Base-by-base conservation (phyloP, 1,140 invertebrate genomes). In the Drosophila willistoni region DNA sequence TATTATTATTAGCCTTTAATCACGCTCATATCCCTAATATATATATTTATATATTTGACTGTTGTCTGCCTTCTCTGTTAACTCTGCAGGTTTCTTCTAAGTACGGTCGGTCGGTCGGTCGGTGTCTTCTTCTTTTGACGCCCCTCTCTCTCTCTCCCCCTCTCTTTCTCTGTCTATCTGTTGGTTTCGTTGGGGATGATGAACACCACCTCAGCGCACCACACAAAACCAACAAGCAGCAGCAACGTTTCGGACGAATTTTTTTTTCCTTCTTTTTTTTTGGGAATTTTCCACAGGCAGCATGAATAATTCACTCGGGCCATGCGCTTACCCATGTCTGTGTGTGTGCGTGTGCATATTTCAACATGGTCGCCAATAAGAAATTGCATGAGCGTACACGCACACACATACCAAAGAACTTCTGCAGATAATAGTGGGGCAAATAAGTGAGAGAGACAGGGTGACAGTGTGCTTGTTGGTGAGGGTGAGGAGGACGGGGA, bases 251-350 rank as follows among this genome's bases (percentile, higher is more conserved):
- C 83, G 89, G 87, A 80, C 83, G 83, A 89, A 89, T 87, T 86
- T 87, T 85, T 85, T 36, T 85, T 36, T 36, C 10, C 10, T 36
- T 12, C 34, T 36, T 36, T 36, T 36, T 34, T 36, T 86, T 87
- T 87, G 83, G 83, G 79, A 87, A 87, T 87, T 87, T 87, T 87
- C 83, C 83, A 87, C 84, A 89, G 84, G 84, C 84, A 87, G 77
- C 83, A 89, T 87, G 84, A 87, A 87, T 87, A 89, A 87, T 87
- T 87, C 83, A 87, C 83, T 87, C 89, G 83, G 67, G 76, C 63
- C 71, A 78, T 68, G 71, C 83, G 77, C 63, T 68, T 54, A 14
- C 19, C 19, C 47, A 36, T 66, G 42, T 13, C 7, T 59, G 5
- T 29, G 29, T 3, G 25, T 42, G 56, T 36, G 61, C 17, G 69